Evolutionary conservation across 2,888 invertebrate species (phyloP), one percentile per base, ranked within the genome.

Genomic region (Philhelius pedissequus): DNA sequence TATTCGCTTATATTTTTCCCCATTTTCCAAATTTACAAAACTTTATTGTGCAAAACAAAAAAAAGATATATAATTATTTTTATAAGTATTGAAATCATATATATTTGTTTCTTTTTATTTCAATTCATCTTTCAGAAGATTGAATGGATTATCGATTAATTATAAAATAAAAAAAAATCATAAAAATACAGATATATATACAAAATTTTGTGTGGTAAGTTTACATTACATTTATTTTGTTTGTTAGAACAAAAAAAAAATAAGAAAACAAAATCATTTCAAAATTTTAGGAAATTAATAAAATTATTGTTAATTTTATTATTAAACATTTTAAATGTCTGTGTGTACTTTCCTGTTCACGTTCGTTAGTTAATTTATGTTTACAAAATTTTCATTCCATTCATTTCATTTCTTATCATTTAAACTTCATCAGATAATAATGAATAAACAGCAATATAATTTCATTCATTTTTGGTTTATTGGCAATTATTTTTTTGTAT

Each of bases 191-290:
- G 66, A 84, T 78, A 86, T 86, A 81, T 84, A 80, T 82, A 88
- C 88, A 87, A 89, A 90, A 90, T 91, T 91, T 91, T 91, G 91
- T 91, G 91, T 91, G 91, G 91, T 91, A 91, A 91, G 91, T 91
- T 91, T 89, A 87, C 89, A 89, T 88, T 88, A 70, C 58, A 82
- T 74, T 82, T 82, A 82, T 78, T 86, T 86, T 54, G 66, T 80
- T 86, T 83, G 58, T 78, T 82, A 76, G 40, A 50, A 27, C 62
- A 56, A 56, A 52, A 64, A 74, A 74, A 20, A 73, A 50, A 58
- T 43, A 64, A 70, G 66, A 40, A 83, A 79, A 15, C 2, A 86
- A 84, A 76, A 86, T 81, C 62, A 22, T 52, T 69, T 62, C 30
- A 62, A 73, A 71, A 77, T 86, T 69, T 54, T 64, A 64, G 38